A percentile compares a stretch with the other conserved stretches of the same genome.
phyloP scores from a whole-genome alignment of 2,113 vertebrate species.

The Sebastes schlegelii region DNA sequence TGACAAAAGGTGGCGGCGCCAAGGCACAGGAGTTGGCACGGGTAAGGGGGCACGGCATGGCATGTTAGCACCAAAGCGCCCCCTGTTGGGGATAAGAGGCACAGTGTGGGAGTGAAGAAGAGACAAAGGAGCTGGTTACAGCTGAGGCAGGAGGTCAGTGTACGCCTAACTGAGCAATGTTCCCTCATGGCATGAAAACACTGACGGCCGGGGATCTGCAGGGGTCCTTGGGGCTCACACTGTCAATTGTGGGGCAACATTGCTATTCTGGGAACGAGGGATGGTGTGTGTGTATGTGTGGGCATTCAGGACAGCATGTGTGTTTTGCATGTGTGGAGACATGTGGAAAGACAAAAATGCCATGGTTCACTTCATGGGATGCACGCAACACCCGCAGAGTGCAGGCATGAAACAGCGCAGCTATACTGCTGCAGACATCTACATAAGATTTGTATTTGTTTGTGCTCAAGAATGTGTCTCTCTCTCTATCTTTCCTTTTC shows the following conservation, averaged over 20 bases:
- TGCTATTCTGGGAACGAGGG: constrained; percentile 53
- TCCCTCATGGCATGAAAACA: constrained; percentile 63
- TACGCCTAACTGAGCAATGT: constrained; percentile 60
- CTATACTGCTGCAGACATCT: constrained; percentile 1
- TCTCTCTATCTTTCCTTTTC: constrained; percentile 42
- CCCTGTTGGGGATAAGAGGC: constrained; percentile 70
- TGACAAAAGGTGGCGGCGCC: constrained; percentile 70
- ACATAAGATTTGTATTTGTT: constrained; percentile 40
- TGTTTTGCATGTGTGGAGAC: constrained; percentile 23
- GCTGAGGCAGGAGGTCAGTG: constrained; percentile 69
- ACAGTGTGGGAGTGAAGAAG: constrained; percentile 42
- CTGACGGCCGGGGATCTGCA: constrained; percentile 45
- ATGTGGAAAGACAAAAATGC: constrained; percentile 14
- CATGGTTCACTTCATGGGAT: constrained; percentile 23
- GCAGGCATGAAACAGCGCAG: constrained; percentile 1
- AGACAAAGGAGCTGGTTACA: constrained; percentile 77
- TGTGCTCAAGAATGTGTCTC: constrained; percentile 40
- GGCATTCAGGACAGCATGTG: constrained; percentile 18
- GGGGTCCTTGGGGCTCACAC: constrained; percentile 48
- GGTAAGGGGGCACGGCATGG: constrained; percentile 36
- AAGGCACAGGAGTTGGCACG: constrained; percentile 61
- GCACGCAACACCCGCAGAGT: constrained; percentile 15
- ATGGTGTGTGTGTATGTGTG: constrained; percentile 19
- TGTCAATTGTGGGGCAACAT: constrained; percentile 48
- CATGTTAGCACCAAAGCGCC: constrained; percentile 56